Evolutionary conservation across 2,888 invertebrate species (phyloP), one percentile per base, ranked within the genome.

Genomic region (Aporophyla nigra): DNA sequence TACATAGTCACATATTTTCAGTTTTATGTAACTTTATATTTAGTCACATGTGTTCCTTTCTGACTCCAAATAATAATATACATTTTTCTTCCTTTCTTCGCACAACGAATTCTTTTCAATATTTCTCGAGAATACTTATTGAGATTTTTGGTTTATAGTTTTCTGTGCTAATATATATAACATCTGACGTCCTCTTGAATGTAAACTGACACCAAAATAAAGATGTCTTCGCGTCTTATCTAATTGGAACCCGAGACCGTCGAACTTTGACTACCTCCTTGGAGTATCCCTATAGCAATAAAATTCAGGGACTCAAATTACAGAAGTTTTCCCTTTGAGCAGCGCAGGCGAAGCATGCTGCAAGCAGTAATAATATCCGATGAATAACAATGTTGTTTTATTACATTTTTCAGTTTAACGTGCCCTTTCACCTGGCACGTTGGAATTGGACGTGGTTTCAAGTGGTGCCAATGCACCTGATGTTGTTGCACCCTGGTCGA

Each of bases 271-370:
- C 16, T 19, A 33, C 24, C 56, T 33, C 61, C 66, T 62, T 54
- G 49, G 40, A 76, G 14, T n/a, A 63, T 43, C 27, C 58, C 46
- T 63, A 6, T 10, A 21, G 77, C 53, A 62, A 74, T 75, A 79
- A 79, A 79, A 75, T 67, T 74, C 24, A n/a, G 33, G n/a, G 58
- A 69, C 21, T 33, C 21, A 69, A 80, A 83, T 80, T 77, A 83
- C 69, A 59, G 16, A 80, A 80, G 65, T 83, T 80, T 77, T 58
- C 58, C 54, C 51, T 65, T 65, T 70, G 24, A 76, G 7, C 21
- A 76, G 21, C 46, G 24, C 62, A 40, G 54, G 66, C 33, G 58
- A 83, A 76, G 54, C 65, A 65, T 61, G 51, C 49, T 54, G 33
- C 56, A 63, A 66, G 58, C 43, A 51, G 59, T 66, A 59, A 81